Evolutionary conservation across 1,140 invertebrate species (phyloP).

Genomic region (Drosophila ficusphila): DNA sequence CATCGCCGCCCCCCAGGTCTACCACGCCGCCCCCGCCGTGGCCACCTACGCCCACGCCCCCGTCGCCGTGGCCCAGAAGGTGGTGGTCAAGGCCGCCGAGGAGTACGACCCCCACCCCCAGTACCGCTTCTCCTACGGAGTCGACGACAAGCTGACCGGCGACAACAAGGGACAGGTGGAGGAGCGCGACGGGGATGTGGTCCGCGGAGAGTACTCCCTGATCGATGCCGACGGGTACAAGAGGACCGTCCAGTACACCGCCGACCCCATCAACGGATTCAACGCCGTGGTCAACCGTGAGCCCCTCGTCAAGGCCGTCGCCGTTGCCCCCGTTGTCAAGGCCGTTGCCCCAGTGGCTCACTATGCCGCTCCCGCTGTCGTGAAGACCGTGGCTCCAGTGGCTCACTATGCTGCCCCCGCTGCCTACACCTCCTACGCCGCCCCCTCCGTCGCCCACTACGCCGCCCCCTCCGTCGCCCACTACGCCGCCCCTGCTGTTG

Average conservation of each 20-base stretch:
- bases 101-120: constrained; percentile 71
- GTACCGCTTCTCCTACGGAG: constrained; percentile 84
- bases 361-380: constrained; percentile 54
- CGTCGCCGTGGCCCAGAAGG: constrained; percentile 62
- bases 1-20: constrained; percentile 44
- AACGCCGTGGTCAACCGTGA: constrained; percentile 84
- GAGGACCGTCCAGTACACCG: constrained; percentile 85
- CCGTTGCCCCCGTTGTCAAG: constrained; percentile 42
- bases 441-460: too few species aligned
- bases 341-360: constrained; percentile 45
- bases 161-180: constrained; percentile 86
- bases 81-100: constrained; percentile 59
- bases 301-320: constrained; percentile 66
- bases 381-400: constrained; percentile 33
- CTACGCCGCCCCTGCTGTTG: constrained; percentile 52
- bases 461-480: constrained; percentile 41
- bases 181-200: constrained; percentile 85
- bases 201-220: constrained; percentile 85
- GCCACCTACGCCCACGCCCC: constrained; percentile 62
- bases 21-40: constrained; percentile 67
- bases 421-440: too few species aligned
- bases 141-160: constrained; percentile 86
- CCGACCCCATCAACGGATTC: constrained; percentile 85
- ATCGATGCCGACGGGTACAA: constrained; percentile 86
- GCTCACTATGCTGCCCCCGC: constrained; percentile 66